A percentile compares a stretch with the other conserved stretches of the same genome.
Evolutionary conservation across 1,140 invertebrate genomes (phyloP).

Genomic region (Tetramorium parvispinum): DNA sequence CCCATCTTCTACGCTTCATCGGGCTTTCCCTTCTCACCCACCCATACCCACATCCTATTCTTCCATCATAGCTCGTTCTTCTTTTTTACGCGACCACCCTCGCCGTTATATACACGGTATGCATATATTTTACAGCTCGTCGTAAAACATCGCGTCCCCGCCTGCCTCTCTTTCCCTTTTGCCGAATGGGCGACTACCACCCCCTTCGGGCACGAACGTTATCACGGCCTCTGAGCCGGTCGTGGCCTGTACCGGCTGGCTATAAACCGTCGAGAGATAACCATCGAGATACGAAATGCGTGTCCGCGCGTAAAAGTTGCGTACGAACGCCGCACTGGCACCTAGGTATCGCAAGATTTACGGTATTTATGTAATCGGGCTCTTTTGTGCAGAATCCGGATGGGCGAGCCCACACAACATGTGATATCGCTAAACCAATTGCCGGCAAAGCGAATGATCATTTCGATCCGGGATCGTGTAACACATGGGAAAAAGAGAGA

Average conservation of each 20-base stretch:
- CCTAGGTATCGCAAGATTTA: conserved; percentile 31
- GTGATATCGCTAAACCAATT: conserved; percentile 49
- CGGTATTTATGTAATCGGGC: conserved; percentile 41
- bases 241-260: conserved; percentile 28
- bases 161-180: background rate
- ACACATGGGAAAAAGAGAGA: background rate
- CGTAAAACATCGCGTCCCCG: conserved; percentile 55
- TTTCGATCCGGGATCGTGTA: conserved; percentile 9
- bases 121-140: conserved; percentile 65
- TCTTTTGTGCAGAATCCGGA: conserved; percentile 17
- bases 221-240: conserved; percentile 40
- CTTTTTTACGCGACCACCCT: conserved; percentile 48
- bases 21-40: background rate
- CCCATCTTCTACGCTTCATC: conserved; percentile 22
- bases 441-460: conserved; percentile 17
- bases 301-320: conserved; percentile 55
- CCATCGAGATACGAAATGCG: conserved; percentile 56
- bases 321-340: conserved; percentile 11
- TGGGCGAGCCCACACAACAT: background rate
- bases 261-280: conserved; percentile 63
- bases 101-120: conserved; percentile 48
- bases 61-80: conserved; percentile 24
- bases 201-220: conserved; percentile 43
- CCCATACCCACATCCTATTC: conserved; percentile 15
- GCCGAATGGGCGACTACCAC: background rate